Evolutionary conservation across 2,797 vertebrate species (phyloP).

Genomic region (Denticeps clupeoides): DNA sequence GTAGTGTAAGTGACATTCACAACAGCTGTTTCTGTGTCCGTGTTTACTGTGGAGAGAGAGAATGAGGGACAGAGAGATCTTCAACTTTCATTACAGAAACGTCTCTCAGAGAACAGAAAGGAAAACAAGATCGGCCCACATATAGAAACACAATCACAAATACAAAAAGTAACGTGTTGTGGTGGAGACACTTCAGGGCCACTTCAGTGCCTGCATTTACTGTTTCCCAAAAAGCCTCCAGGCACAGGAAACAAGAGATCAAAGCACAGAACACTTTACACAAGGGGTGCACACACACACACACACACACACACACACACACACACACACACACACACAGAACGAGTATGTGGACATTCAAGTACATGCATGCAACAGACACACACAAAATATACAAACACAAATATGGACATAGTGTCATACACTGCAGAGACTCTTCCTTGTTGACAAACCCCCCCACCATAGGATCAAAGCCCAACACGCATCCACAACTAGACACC

Average conservation of each 20-base stretch:
- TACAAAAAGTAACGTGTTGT: no score
- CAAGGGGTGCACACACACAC: not conserved
- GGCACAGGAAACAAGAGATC: not conserved
- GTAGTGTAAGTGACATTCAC: slow-evolving; percentile 90
- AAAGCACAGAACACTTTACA: not conserved
- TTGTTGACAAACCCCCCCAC: slow-evolving; percentile 1
- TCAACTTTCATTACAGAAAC: no score
- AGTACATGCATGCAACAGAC: not conserved
- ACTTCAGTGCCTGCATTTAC: no score
- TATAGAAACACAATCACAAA: no score
- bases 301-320: not conserved
- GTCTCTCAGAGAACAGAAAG: no score
- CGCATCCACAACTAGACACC: not conserved
- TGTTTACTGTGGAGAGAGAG: slow-evolving; percentile 65
- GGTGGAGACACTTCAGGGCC: no score
- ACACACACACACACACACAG: not conserved
- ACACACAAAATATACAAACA: slow-evolving; percentile 7
- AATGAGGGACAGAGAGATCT: not conserved
- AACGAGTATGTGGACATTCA: not conserved
- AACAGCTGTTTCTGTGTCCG: slow-evolving; percentile 88
- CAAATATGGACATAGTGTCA: not conserved
- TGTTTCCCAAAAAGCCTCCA: no score
- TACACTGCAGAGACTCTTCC: no score
- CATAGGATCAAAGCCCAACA: slow-evolving; percentile 1
- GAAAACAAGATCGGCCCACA: no score